Conservation (phyloP, 2,888 invertebrate genomes). For the Ypsolopha sequella region DNA sequence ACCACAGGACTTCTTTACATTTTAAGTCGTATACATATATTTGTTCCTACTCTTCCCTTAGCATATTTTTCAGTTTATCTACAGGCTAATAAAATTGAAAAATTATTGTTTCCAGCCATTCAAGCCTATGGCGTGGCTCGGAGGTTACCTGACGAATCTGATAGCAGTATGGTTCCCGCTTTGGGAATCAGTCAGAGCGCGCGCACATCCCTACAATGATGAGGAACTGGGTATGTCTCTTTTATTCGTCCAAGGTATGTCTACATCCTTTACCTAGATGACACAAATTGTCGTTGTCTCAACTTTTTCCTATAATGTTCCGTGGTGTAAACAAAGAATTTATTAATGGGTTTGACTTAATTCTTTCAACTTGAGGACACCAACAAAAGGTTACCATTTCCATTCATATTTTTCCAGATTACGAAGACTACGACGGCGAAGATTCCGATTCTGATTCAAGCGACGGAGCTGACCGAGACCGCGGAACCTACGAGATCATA, state of each 20-base stretch:
- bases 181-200: conserved; percentile 45
- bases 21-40: no score
- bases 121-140: conserved; percentile 66
- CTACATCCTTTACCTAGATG: no score
- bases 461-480: conserved; percentile 44
- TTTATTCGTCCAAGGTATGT: no score
- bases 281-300: background rate
- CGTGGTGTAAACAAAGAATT: no score
- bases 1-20: no score
- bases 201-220: conserved; percentile 53
- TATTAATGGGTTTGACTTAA: no score
- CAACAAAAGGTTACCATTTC: background rate
- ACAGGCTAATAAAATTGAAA: background rate
- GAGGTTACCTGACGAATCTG: conserved; percentile 64
- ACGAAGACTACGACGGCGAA: conserved; percentile 58
- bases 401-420: conserved; percentile 25
- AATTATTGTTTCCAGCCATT: conserved; percentile 49
- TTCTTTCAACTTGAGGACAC: no score
- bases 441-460: conserved; percentile 28
- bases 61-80: no score
- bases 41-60: no score
- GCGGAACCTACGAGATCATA: conserved; percentile 60
- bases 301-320: background rate
- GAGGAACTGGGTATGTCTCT: conserved; percentile 57
- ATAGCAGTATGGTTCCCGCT: conserved; percentile 62